These are phyloP conservation scores for Taxidea taxus DNA, from an alignment of 2,113 vertebrate species.

Conservation along the genomic window DNA sequence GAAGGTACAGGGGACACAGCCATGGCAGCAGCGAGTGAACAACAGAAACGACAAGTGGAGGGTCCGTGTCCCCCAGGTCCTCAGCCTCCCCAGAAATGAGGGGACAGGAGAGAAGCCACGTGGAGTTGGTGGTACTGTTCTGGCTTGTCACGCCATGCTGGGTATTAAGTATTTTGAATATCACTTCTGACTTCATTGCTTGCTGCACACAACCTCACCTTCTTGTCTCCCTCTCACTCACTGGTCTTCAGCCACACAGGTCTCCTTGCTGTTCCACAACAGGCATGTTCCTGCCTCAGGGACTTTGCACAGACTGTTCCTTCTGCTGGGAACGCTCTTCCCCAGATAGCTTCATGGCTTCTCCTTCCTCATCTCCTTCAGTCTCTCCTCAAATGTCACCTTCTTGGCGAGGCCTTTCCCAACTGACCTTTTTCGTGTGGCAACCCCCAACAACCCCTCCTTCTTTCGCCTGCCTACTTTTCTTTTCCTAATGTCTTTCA, in stretches of 20 bases:
- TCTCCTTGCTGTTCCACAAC: background rate
- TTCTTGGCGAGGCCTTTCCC: background rate
- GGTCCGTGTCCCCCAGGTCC: background rate
- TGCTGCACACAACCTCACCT: background rate
- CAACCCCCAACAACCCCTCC: background rate
- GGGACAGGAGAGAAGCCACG: background rate
- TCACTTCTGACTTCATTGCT: background rate
- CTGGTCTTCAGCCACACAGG: background rate
- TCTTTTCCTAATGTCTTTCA: background rate
- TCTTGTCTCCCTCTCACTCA: too few species aligned
- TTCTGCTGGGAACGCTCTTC: background rate
- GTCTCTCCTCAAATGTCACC: background rate
- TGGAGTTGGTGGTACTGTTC: background rate
- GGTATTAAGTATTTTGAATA: background rate
- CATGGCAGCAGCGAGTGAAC: accelerated
- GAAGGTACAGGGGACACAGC: background rate
- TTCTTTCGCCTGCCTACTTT: background rate
- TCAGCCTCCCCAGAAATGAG: background rate
- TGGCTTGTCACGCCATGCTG: background rate
- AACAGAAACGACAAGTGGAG: background rate
- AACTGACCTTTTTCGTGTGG: background rate
- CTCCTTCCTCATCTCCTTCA: background rate
- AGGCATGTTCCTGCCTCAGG: background rate
- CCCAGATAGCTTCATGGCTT: background rate
- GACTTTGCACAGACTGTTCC: background rate